Evolutionary conservation across 2,888 invertebrate genomes (phyloP).

Genomic region (Plutella xylostella): DNA sequence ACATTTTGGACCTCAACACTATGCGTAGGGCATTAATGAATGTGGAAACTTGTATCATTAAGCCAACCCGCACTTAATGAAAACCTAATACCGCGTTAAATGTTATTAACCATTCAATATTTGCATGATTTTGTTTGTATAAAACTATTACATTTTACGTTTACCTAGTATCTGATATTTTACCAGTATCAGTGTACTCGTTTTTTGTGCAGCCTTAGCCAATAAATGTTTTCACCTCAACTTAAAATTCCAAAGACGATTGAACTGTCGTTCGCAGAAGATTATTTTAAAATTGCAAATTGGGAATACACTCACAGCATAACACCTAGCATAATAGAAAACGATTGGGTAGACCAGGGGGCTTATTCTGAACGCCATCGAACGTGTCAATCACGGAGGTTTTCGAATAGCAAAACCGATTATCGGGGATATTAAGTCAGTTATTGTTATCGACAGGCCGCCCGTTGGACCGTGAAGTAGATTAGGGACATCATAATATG

Average conservation of each 20-base stretch:
- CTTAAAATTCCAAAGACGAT: too few relatives aligned
- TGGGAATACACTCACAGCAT: too few relatives aligned
- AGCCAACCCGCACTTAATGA: slow-evolving; percentile 43
- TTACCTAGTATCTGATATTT: too few relatives aligned
- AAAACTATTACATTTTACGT: too few relatives aligned
- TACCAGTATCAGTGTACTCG: too few relatives aligned
- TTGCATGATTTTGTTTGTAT: too few relatives aligned
- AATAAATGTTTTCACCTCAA: too few relatives aligned
- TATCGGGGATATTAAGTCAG: slow-evolving; percentile 66
- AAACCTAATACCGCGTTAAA: slow-evolving; percentile 26
- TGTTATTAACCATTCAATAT: slow-evolving; percentile 4
- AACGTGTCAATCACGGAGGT: slow-evolving; percentile 67
- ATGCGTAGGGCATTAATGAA: slow-evolving; percentile 46
- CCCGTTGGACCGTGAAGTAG: slow-evolving; percentile 59
- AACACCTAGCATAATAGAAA: too few relatives aligned
- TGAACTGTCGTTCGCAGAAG: too few relatives aligned
- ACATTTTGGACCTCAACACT: slow-evolving; percentile 44
- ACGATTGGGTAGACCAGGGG: too few relatives aligned
- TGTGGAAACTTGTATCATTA: slow-evolving; percentile 54
- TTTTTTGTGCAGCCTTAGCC: too few relatives aligned
- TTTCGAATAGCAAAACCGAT: slow-evolving; percentile 67
- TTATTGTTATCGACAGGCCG: slow-evolving; percentile 65
- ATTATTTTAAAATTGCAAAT: too few relatives aligned
- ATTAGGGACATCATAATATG: slow-evolving; percentile 67
- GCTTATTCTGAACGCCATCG: slow-evolving; percentile 56